Evolutionary conservation across 92 coral and sea anemone species (phyloP).

Genomic region (Pocillopora meandrina): DNA sequence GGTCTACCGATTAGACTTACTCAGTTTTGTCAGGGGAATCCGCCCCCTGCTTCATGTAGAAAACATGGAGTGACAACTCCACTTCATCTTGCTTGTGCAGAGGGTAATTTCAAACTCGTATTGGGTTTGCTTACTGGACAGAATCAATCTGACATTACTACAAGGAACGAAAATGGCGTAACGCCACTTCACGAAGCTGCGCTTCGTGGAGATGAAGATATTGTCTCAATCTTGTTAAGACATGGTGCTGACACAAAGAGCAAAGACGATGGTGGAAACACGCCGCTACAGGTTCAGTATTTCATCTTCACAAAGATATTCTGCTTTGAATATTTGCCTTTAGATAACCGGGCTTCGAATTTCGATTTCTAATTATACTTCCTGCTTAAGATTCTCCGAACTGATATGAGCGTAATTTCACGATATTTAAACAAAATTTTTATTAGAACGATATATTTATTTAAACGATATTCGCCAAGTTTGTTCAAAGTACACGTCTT

Average conservation of each 20-base stretch:
- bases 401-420: too few relatives aligned
- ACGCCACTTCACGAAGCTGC: slow-evolving; percentile 89
- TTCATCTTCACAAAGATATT: neutral
- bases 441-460: too few relatives aligned
- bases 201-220: slow-evolving; percentile 68
- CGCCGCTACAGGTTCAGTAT: slow-evolving; percentile 78
- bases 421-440: too few relatives aligned
- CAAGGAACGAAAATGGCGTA: slow-evolving; percentile 84
- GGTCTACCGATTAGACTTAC: slow-evolving; percentile 83
- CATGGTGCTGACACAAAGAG: slow-evolving; percentile 89
- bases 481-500: too few relatives aligned
- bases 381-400: neutral
- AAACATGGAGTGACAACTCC: slow-evolving; percentile 80
- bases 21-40: slow-evolving; percentile 75
- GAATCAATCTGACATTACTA: slow-evolving; percentile 75
- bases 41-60: slow-evolving; percentile 92
- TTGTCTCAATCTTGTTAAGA: slow-evolving; percentile 71
- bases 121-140: slow-evolving; percentile 76
- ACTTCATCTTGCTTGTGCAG: slow-evolving; percentile 78
- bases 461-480: too few relatives aligned
- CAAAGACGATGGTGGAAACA: slow-evolving; percentile 81
- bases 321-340: too few relatives aligned
- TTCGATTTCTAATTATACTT: neutral
- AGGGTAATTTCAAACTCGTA: slow-evolving; percentile 75
- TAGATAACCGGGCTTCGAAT: neutral